Evolutionary conservation across 2,113 vertebrate species (phyloP), one percentile per base, ranked within the genome.

Genomic region (Nycticebus coucang): DNA sequence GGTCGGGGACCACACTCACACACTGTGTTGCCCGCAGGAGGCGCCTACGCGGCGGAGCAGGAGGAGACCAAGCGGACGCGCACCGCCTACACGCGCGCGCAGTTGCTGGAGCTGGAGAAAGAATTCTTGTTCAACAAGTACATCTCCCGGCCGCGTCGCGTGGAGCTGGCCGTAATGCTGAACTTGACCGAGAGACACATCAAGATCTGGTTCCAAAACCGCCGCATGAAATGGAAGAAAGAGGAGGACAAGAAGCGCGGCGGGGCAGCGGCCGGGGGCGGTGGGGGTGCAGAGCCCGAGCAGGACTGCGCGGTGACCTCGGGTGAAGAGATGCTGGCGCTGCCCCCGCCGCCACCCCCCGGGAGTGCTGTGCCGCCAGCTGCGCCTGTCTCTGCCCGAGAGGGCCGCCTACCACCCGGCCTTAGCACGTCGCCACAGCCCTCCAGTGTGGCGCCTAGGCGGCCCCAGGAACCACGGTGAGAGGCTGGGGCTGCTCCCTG

Each of bases 51-150:
- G 86, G 98, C 98, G 4, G 99, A 99, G 94, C 98, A 98, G 0
- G 99, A 99, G 98, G 99, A 99, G 96, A 99, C 99, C 98, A 99
- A 99, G 97, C 98, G 99, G 96, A 99, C 99, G 7, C 97, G 99
- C 96, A 99, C 99, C 0, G 99, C 99, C 0, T 99, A 99, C 98
- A 99, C 99, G 0, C 98, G 99, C 50, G 99, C 99, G 0, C 99
- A 99, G 98, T 98, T 99, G 85, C 98, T 99, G 94, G 99, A 99
- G 96, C 98, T 99, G 83, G 99, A 99, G 98, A 99, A 99, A 97
- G 99, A 99, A 95, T 99, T 99, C 96, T 98, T 99, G 4, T 99
- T 99, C 98, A 99, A 99, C 98, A 99, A 99, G 68, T 99, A 99
- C 98, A 99, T 99, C 98, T 99, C 99, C 6, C 98, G 99, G 96